A percentile compares a stretch with the other conserved stretches of the same genome.
These are phyloP conservation scores for Tragulus kanchil DNA, from an alignment of 2,113 vertebrate genomes.

Conservation along the genomic window DNA sequence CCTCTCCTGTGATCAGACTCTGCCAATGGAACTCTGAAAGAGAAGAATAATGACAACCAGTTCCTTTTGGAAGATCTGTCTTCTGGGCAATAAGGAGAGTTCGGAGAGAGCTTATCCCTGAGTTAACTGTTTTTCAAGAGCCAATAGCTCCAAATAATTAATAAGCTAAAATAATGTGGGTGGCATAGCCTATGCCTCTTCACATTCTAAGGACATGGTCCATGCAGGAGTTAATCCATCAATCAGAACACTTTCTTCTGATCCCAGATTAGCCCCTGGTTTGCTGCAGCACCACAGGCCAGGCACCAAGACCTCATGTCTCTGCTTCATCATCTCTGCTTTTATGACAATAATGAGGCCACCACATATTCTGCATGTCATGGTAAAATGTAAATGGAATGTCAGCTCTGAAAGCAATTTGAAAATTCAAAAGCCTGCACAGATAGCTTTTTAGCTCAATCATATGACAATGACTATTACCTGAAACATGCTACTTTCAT, in stretches of 20 bases:
- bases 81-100: not conserved
- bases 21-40: not conserved
- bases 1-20: not conserved
- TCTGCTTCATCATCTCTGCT: not conserved
- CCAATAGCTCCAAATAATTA: not conserved
- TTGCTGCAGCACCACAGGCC: not conserved
- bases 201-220: not conserved
- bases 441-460: not conserved
- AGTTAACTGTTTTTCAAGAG: not conserved
- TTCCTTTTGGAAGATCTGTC: not conserved
- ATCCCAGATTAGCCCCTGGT: not conserved
- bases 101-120: not conserved
- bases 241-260: not conserved
- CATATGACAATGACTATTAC: not conserved
- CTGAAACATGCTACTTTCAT: not conserved
- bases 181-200: not conserved
- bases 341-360: not conserved
- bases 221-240: not conserved
- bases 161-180: not conserved
- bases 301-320: no score
- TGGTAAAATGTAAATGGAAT: conserved; percentile 17
- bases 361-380: not conserved
- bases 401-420: not conserved
- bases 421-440: not conserved
- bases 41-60: not conserved